Conservation (phyloP, 2,888 invertebrate genomes). For the Trissoscelio sp. region DNA sequence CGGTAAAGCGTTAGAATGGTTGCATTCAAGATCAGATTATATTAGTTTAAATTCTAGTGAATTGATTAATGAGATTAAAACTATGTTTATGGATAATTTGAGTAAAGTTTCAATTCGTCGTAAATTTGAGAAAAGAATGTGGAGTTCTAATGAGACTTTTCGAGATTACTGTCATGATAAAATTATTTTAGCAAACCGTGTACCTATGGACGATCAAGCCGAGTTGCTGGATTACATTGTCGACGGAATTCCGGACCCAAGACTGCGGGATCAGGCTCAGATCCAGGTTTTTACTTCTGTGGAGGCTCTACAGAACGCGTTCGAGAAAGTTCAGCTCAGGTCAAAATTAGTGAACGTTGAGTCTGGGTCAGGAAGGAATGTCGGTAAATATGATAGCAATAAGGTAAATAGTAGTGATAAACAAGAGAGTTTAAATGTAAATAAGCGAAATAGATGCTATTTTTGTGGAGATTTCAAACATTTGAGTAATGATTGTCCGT, state of each 20-base stretch:
- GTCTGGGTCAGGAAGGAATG: conserved; percentile 8
- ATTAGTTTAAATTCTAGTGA: conserved; percentile 2
- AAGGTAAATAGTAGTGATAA: background rate
- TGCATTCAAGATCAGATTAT: conserved; percentile 14
- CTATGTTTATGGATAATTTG: conserved; percentile 3
- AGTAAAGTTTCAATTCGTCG: background rate
- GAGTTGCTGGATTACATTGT: conserved; percentile 48
- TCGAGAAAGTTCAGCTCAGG: conserved; percentile 12
- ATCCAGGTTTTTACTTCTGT: conserved; percentile 3
- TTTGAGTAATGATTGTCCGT: conserved; percentile 22
- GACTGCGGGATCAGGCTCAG: conserved; percentile 30
- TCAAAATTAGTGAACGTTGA: background rate
- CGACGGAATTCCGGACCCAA: conserved; percentile 20
- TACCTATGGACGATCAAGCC: conserved; percentile 43
- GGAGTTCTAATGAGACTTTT: conserved; percentile 45
- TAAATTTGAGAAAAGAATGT: conserved; percentile 33
- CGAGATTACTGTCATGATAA: conserved; percentile 44
- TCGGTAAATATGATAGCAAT: background rate
- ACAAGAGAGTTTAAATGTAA: background rate
- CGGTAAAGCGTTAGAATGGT: conserved; percentile 7
- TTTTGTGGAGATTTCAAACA: conserved; percentile 8
- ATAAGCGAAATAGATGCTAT: background rate
- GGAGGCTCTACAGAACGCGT: conserved; percentile 13
- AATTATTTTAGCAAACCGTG: conserved; percentile 31
- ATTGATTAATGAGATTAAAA: conserved; percentile 2